Evolutionary conservation across 2,888 invertebrate species (phyloP), one percentile per base, ranked within the genome.

Genomic region (Chymomyza fuscimana): DNA sequence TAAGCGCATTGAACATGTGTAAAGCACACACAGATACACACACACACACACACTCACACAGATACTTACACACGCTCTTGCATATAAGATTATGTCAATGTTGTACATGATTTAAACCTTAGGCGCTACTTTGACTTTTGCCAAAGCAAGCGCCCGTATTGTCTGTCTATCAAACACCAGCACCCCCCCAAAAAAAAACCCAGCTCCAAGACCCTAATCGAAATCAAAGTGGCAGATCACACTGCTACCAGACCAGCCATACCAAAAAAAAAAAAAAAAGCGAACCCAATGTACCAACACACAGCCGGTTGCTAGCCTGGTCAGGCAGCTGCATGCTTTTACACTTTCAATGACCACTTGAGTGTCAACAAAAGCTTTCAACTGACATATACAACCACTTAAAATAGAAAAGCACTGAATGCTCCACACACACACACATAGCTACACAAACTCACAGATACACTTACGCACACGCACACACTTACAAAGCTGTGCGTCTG

Each of bases 351-450:
- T 84, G 86, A 78, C 79, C 84, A 87, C 84, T 84, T 86, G 88
- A 81, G 81, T 86, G 84, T 87, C 88, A 87, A 81, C 84, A 86
- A 83, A 87, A 78, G 84, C 88, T 83, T 86, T 86, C 84, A 77
- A 74, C 88, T 82, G 84, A 83, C 86, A 81, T 83, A 87, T 81
- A 84, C 84, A 84, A 87, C 83, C 84, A 84, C 84, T 84, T 87
- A 87, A 81, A 87, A 83, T 74, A 79, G 88, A 77, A 80, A 73
- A 76, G 82, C 80, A 71, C 63, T 58, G 19, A 58, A 19, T 80
- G 82, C 54, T 71, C 78, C 63, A 22, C 16, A 50, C 50, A 46
- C 50, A 16, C 52, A 54, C 46, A n/a, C 46, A 62, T 19, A 62
- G 5, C 50, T 65, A 67, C 67, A 68, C 54, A 64, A 54, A 65